Percentiles rank a stretch among this genome's conserved stretches.
These are phyloP conservation scores for Leptinotarsa peninsularis DNA, from an alignment of 2,888 invertebrate species.

Conservation along the genomic window DNA sequence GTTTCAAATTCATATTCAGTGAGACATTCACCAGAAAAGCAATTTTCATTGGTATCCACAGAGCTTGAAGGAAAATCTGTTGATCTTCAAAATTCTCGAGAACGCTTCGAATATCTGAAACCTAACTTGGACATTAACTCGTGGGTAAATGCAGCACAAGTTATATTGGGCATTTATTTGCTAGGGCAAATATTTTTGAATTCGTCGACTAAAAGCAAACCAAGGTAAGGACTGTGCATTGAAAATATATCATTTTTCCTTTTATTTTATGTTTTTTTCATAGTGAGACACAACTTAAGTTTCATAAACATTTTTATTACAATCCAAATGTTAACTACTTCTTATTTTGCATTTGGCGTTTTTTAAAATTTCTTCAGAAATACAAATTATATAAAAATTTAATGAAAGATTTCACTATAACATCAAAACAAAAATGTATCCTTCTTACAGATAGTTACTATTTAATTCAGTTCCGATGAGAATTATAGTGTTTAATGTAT, in stretches of 20 bases:
- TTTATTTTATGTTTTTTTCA: too few species aligned
- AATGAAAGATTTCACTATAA: background rate
- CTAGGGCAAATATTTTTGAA: constrained; percentile 39
- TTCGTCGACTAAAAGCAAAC: constrained; percentile 35
- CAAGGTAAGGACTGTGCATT: constrained; percentile 31
- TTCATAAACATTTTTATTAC: too few species aligned
- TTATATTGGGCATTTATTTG: constrained; percentile 35
- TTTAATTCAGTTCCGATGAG: too few species aligned
- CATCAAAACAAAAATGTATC: too few species aligned
- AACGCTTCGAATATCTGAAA: constrained; percentile 1
- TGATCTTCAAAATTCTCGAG: background rate
- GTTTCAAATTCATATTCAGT: background rate
- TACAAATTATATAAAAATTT: too few species aligned
- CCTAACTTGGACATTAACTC: constrained; percentile 21
- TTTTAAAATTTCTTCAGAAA: too few species aligned
- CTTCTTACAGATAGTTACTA: too few species aligned
- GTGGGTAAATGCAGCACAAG: constrained; percentile 36
- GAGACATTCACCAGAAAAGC: background rate
- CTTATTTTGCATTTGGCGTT: too few species aligned
- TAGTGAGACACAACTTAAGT: too few species aligned
- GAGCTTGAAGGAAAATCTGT: background rate
- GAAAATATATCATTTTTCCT: too few species aligned
- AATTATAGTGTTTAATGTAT: too few species aligned
- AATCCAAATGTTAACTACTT: too few species aligned
- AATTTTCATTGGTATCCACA: background rate